Conservation (phyloP, 2,113 vertebrate genomes). For the Calyptommatus sinebrachiatus region DNA sequence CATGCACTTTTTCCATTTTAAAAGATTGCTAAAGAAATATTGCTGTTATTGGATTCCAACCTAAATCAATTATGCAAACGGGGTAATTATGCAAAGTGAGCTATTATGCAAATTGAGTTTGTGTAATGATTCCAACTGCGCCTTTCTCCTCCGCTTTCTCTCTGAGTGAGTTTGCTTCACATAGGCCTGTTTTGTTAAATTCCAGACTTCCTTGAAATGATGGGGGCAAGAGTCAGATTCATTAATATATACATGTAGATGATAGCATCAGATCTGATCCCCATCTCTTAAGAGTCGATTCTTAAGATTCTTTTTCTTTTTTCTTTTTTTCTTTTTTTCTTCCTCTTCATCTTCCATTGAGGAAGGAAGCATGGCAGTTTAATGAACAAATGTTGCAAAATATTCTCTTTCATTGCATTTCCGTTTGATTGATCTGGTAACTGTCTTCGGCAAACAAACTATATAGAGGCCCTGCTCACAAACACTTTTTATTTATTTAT, state of each 20-base stretch:
- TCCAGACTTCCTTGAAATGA: not conserved
- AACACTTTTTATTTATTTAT: too few relatives aligned
- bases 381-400: too few relatives aligned
- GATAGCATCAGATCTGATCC: not conserved
- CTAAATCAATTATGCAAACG: conserved; percentile 27
- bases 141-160: not conserved
- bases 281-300: not conserved
- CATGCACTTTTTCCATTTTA: not conserved
- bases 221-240: not conserved
- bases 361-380: too few relatives aligned
- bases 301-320: not conserved
- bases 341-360: too few relatives aligned
- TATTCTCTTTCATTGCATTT: too few relatives aligned
- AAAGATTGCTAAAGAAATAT: not conserved
- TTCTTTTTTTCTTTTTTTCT: too few relatives aligned
- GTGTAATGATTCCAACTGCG: conserved; percentile 31
- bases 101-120: conserved; percentile 30
- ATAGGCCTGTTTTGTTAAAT: not conserved
- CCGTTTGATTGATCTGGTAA: too few relatives aligned
- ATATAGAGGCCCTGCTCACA: too few relatives aligned
- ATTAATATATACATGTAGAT: conserved; percentile 3
- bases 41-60: conserved; percentile 23
- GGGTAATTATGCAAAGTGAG: conserved; percentile 18
- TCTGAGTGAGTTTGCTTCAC: conserved; percentile 1
- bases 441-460: too few relatives aligned